Evolutionary conservation across 1,140 invertebrate genomes (phyloP), one percentile per base, ranked within the genome.

Genomic region (Bradysia coprophila): DNA sequence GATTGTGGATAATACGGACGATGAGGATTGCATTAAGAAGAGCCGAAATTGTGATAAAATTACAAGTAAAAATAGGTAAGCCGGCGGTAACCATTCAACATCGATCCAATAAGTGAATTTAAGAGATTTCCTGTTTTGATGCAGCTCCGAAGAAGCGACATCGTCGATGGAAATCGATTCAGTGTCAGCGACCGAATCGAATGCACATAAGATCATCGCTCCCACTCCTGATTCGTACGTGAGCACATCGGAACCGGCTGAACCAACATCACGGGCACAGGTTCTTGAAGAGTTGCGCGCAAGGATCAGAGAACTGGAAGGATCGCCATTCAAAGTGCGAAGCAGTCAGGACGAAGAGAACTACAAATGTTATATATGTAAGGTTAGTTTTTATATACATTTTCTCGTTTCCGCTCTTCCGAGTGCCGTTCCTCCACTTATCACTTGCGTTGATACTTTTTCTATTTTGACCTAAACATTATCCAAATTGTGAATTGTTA

Each of bases 361-460:
- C 53, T 57, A 61, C 52, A 61, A 61, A 50, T 61, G 58, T 57
- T 61, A 60, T 53, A 61, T 61, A 57, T 61, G 58, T 61, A 61
- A 61, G 58, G 58, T 61, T 56, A 58, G 51, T 56, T 51, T 38
- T 19, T 19, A 19, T 6, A 11, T 20, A 15, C 28, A n/a, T n/a
- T n/a, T n/a, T 31, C n/a, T 31, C n/a, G 28, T 31, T 31, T 31
- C 28, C 28, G n/a, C n/a, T 31, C 28, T 9, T n/a, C n/a, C n/a
- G n/a, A n/a, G n/a, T n/a, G n/a, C n/a, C n/a, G n/a, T n/a, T n/a
- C n/a, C n/a, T n/a, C n/a, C n/a, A n/a, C n/a, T n/a, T n/a, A n/a
- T n/a, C n/a, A n/a, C n/a, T n/a, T n/a, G n/a, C n/a, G n/a, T n/a
- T n/a, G n/a, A n/a, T n/a, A n/a, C n/a, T n/a, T n/a, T n/a, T n/a